Evolutionary conservation across 1,140 invertebrate species (phyloP).

Genomic region (Orussus abietinus): DNA sequence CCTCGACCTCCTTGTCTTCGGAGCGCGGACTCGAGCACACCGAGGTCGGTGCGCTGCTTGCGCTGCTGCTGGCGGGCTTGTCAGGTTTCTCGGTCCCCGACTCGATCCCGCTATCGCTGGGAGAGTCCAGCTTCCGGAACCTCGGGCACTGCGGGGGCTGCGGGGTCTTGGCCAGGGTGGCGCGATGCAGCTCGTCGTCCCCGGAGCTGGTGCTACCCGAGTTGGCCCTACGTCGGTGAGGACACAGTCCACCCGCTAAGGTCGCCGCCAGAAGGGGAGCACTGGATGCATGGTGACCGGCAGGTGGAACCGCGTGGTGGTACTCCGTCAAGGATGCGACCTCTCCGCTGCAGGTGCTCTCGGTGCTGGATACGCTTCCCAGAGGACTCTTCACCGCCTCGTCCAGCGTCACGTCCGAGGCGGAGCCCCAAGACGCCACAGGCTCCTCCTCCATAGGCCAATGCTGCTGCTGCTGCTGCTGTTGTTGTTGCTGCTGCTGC

Average conservation of each 20-base stretch:
- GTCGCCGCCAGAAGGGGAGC: conserved; percentile 75
- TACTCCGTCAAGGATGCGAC: conserved; percentile 63
- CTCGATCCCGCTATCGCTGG: conserved; percentile 88
- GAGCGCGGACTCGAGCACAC: conserved; percentile 82
- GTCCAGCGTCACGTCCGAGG: conserved; percentile 66
- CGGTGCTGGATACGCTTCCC: conserved; percentile 81
- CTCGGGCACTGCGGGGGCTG: conserved; percentile 55
- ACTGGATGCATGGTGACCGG: conserved; percentile 54
- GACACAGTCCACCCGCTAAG: conserved; percentile 64
- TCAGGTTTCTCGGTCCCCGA: conserved; percentile 83
- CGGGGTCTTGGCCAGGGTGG: conserved; percentile 56
- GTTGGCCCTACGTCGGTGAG: conserved; percentile 69
- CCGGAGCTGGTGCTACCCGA: conserved; percentile 71
- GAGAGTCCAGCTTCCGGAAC: conserved; percentile 81
- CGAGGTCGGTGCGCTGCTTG: conserved; percentile 69
- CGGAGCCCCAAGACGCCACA: conserved; percentile 61
- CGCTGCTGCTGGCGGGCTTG: conserved; percentile 63
- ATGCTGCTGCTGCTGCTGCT: conserved; percentile 57
- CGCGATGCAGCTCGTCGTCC: conserved; percentile 69
- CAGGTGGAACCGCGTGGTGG: conserved; percentile 43
- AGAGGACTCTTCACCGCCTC: conserved; percentile 78
- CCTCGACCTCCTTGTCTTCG: conserved; percentile 82
- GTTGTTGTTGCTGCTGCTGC: conserved; percentile 54
- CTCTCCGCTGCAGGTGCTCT: conserved; percentile 67
- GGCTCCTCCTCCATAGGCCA: conserved; percentile 51